phyloP scores from a whole-genome alignment of 2,113 vertebrate genomes.

The Acinonyx jubatus region DNA sequence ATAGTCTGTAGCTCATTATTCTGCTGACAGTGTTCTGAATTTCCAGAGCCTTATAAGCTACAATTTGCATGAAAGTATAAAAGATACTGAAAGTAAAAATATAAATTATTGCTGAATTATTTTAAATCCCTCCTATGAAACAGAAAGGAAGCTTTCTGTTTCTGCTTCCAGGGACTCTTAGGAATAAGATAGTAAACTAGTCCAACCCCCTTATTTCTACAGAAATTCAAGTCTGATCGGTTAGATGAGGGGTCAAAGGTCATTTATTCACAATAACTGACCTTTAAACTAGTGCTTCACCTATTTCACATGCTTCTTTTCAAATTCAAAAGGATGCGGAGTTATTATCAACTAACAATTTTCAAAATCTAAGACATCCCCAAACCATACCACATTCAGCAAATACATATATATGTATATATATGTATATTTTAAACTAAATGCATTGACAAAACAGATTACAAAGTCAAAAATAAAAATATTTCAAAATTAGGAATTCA shows the following conservation, averaged over 20 bases:
- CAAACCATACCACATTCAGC: background rate
- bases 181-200: background rate
- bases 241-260: background rate
- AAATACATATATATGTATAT: background rate
- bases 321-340: background rate
- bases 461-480: conserved; percentile 33
- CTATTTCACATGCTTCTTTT: background rate
- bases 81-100: conserved; percentile 7
- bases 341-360: background rate
- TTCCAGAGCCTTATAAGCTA: conserved; percentile 5
- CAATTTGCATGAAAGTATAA: conserved; percentile 20
- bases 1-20: background rate
- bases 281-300: background rate
- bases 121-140: background rate
- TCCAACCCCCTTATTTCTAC: background rate
- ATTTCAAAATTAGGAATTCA: conserved; percentile 18
- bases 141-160: background rate
- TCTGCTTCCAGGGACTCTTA: background rate
- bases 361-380: conserved; percentile 13
- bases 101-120: conserved; percentile 1
- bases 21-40: background rate
- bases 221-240: conserved; percentile 7
- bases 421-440: conserved; percentile 31
- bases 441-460: conserved; percentile 9
- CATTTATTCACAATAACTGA: background rate